Base-by-base conservation (phyloP, 2,888 invertebrate species). In the Leptinotarsa peninsularis region DNA sequence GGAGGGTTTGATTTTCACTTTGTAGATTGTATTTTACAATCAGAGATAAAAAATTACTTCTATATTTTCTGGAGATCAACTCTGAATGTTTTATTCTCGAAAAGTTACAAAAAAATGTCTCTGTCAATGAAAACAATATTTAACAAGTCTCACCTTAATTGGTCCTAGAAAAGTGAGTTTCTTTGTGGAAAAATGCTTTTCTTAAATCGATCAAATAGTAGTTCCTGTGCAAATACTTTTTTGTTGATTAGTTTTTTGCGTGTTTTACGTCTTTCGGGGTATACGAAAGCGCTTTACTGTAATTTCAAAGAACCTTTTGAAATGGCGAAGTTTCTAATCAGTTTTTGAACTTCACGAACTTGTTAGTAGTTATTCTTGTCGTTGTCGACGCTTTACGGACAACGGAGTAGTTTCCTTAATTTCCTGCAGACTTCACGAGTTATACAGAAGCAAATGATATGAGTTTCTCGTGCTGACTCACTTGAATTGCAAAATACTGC, bases 271-370 rank as follows among this genome's bases (percentile, higher is more conserved):
- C 56, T n/a, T 18, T 7, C 18, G 13, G 10, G 13, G 56, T 56
- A 56, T n/a, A 56, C 56, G 33, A 33, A 33, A 33, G 33, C 33
- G 33, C 33, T 33, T 33, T 33, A 33, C 33, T 7, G 33, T 33
- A 7, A 33, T 33, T 33, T 33, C 33, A 33, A 18, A 21, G 56
- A 56, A 56, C 18, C 56, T 33, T 63, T 63, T 63, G 60, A 27
- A 27, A 33, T 27, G 60, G 17, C 5, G n/a, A 33, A 27, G 15
- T 27, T 33, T 63, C 27, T 63, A 23, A 63, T 63, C 60, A 63
- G 33, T 63, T 63, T 23, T 17, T 33, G n/a, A 63, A 63, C 60
- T 63, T 27, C 60, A 3, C 27, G 27, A 63, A 27, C 27, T 63
- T 63, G 60, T 63, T 27, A 23, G 27, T 23, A 27, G 27, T 27